phyloP scores from a whole-genome alignment of 2,888 invertebrate species.

The Drosophila recens region DNA sequence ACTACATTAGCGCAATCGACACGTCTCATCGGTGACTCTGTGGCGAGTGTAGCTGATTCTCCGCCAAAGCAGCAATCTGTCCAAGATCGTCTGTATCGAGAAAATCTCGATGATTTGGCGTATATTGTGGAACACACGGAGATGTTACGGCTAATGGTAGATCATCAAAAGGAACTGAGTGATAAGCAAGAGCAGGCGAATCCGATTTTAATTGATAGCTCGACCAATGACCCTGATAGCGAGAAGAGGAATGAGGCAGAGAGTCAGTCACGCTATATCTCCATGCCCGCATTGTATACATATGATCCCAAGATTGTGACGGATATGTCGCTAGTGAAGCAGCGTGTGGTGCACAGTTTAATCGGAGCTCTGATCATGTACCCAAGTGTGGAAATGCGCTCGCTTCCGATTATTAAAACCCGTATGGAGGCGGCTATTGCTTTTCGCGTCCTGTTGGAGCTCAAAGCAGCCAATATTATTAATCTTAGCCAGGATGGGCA shows the following conservation, averaged over 20 bases:
- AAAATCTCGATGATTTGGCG: slow-evolving; percentile 24
- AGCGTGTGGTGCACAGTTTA: slow-evolving; percentile 53
- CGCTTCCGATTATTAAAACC: slow-evolving; percentile 45
- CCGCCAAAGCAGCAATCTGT: neutral
- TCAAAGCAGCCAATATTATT: slow-evolving; percentile 65
- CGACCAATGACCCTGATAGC: neutral
- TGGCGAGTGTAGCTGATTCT: neutral
- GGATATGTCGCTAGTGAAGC: slow-evolving; percentile 32
- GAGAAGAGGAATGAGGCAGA: neutral
- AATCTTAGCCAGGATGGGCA: slow-evolving; percentile 55
- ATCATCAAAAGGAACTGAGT: slow-evolving; percentile 45
- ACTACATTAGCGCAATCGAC: slow-evolving; percentile 8
- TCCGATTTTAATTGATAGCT: neutral
- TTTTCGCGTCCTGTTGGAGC: slow-evolving; percentile 66
- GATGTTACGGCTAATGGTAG: slow-evolving; percentile 53
- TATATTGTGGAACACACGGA: slow-evolving; percentile 46
- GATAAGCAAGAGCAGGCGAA: slow-evolving; percentile 14
- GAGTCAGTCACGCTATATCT: neutral
- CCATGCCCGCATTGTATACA: slow-evolving; percentile 52
- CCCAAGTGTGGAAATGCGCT: slow-evolving; percentile 60
- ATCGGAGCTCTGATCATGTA: slow-evolving; percentile 63
- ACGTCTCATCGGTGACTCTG: slow-evolving; percentile 4
- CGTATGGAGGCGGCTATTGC: slow-evolving; percentile 63
- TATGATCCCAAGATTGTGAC: slow-evolving; percentile 46
- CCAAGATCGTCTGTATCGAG: slow-evolving; percentile 11